phyloP scores from a whole-genome alignment of 2,797 vertebrate species.

The Hypotaenidia philippensis region DNA sequence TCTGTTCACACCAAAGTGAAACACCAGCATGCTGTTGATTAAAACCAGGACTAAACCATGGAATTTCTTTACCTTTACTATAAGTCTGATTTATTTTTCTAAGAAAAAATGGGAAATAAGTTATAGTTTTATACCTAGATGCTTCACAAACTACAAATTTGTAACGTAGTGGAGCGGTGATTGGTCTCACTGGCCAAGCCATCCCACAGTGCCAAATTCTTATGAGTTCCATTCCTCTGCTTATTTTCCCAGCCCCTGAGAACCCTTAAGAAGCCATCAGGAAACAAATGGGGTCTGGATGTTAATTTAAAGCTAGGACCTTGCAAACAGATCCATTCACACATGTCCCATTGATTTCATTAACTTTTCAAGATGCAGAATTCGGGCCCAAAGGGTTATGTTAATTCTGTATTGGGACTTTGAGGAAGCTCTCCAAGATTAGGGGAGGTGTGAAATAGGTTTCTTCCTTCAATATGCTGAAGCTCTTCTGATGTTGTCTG shows the following conservation, averaged over 20 bases:
- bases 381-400: conserved; percentile 18
- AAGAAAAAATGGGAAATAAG: neutral
- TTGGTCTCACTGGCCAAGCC: neutral
- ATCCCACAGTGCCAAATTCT: neutral
- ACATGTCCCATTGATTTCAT: conserved; percentile 20
- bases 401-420: conserved; percentile 2
- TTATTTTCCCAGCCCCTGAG: neutral
- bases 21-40: neutral
- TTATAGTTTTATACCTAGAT: neutral
- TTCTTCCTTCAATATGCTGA: conserved; percentile 21
- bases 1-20: neutral
- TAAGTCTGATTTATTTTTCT: neutral
- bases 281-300: neutral
- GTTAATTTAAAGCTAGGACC: conserved; percentile 18
- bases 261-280: neutral
- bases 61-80: neutral
- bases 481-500: conserved; percentile 16
- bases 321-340: conserved; percentile 39
- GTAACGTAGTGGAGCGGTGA: neutral
- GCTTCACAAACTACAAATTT: neutral
- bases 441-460: conserved; percentile 34
- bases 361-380: conserved; percentile 30
- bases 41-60: neutral
- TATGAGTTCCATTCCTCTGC: neutral
- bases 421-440: conserved; percentile 21